Evolutionary conservation across 2,797 vertebrate species (phyloP), one percentile per base, ranked within the genome.

Genomic region (Rhyacichthys aspro): DNA sequence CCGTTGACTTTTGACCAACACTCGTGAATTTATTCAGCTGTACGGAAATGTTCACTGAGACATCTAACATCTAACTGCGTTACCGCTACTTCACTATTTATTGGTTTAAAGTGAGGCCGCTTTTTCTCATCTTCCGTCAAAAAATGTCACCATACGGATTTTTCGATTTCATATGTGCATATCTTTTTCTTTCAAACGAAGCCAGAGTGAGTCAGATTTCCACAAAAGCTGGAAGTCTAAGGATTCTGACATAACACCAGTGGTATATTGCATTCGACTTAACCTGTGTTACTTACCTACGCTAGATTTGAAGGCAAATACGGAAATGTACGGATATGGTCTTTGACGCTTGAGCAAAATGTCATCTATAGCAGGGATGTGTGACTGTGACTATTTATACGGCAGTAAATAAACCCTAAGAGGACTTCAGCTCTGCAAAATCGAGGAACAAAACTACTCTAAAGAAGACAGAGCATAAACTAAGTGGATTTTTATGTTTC

Each of bases 391-490:
- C 12, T n/a, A 28, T 14, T 3, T n/a, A 16, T 34, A n/a, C n/a
- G n/a, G n/a, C n/a, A n/a, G n/a, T n/a, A n/a, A n/a, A 71, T 69
- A 63, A 72, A 82, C 72, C 70, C 78, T 73, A 72, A 83, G 74
- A 72, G 61, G 66, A 78, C 59, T 61, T 63, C 49, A 2, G 2
- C 72, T 65, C 78, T 78, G 72, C 83, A 81, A 74, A 14, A 15
- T 10, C 43, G 9, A 18, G 60, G 55, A 74, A 80, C 76, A 76
- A 71, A 80, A 38, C 5, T 37, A 43, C 59, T 81, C 70, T 62
- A 41, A 55, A 76, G 66, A 49, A 76, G 66, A 72, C 23, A 32
- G 67, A 72, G 63, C 59, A 74, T 70, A 78, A 28, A 59, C 63
- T 67, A 41, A 72, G 68, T 46, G 19, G 46, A 47, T 41, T 69